Conservation (phyloP, 2,113 vertebrate species). For the Leptobrachium leishanense region DNA sequence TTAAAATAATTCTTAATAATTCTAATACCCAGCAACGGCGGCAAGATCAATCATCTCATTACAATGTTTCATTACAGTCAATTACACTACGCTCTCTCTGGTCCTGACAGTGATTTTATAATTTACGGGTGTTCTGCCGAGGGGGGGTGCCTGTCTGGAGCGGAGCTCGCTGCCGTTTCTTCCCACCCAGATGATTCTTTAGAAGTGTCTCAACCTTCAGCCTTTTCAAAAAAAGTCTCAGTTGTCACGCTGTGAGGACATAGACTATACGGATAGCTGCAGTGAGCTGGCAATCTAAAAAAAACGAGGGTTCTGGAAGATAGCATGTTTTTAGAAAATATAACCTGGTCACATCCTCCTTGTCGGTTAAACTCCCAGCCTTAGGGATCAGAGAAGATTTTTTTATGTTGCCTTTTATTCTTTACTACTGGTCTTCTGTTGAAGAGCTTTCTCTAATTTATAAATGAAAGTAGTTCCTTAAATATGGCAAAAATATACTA, state of each 20-base stretch:
- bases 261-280: neutral
- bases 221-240: neutral
- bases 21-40: no score
- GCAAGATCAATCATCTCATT: slow-evolving; percentile 48
- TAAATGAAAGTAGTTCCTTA: no score
- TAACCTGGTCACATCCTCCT: neutral
- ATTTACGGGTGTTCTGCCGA: slow-evolving; percentile 37
- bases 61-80: slow-evolving; percentile 47
- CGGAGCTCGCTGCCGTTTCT: neutral
- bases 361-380: neutral
- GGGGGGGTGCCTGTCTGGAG: slow-evolving; percentile 7
- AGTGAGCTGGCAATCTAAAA: neutral
- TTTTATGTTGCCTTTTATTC: no score
- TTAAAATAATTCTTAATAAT: no score
- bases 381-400: neutral
- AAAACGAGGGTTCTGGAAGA: neutral
- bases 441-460: no score
- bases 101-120: slow-evolving; percentile 36
- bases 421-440: no score
- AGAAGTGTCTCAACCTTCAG: slow-evolving; percentile 18
- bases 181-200: neutral
- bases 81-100: slow-evolving; percentile 43
- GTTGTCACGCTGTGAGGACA: neutral
- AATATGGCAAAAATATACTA: no score
- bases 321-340: neutral